Conservation (phyloP, 2,797 vertebrate genomes). For the Natrix natrix region DNA sequence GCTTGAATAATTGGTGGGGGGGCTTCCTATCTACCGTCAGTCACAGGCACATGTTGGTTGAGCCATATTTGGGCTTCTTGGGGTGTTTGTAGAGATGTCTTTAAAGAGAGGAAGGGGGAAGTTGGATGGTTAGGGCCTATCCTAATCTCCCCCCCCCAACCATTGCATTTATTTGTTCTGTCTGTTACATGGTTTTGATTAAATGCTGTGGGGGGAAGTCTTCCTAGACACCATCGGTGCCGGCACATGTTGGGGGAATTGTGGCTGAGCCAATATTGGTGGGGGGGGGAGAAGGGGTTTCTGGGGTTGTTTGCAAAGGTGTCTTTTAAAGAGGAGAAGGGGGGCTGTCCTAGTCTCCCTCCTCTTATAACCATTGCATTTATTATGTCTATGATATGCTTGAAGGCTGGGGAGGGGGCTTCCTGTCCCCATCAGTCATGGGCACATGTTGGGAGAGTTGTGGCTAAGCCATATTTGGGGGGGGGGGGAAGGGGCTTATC, state of each 20-base stretch:
- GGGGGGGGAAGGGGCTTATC: slow-evolving; percentile 20
- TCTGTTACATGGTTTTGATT: not conserved
- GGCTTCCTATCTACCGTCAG: not conserved
- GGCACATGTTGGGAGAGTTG: not conserved
- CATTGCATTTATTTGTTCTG: not conserved
- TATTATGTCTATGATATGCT: not conserved
- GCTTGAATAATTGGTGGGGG: too few relatives aligned
- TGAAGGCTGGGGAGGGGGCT: not conserved
- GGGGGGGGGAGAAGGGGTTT: not conserved
- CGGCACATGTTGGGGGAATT: not conserved
- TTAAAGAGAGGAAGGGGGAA: too few relatives aligned
- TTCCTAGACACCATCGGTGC: not conserved
- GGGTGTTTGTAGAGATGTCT: not conserved
- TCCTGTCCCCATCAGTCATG: not conserved
- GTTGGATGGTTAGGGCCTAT: too few relatives aligned
- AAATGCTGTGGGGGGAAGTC: not conserved
- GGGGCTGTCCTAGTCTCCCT: not conserved
- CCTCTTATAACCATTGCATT: not conserved
- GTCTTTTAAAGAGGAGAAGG: not conserved
- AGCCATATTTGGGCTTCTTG: slow-evolving; percentile 5
- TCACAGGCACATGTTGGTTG: not conserved
- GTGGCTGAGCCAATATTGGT: not conserved
- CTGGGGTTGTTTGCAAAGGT: slow-evolving; percentile 4
- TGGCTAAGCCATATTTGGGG: not conserved
- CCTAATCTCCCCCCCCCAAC: too few relatives aligned